Conservation (phyloP, 2,888 invertebrate species). For the Muschampia plurimacula region DNA sequence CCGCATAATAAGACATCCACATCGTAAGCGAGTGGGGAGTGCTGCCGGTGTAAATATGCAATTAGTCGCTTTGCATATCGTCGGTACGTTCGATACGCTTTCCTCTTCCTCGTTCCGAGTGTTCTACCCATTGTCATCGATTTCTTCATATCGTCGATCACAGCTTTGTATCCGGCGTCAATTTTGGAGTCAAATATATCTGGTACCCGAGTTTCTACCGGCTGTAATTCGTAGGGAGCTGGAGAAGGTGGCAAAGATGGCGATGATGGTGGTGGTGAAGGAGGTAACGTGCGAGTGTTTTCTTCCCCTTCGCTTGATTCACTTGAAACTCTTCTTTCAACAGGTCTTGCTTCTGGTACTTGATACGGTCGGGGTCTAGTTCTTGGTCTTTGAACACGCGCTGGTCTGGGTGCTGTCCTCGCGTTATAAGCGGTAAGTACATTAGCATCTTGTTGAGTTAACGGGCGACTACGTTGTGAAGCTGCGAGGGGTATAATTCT, state of each 20-base stretch:
- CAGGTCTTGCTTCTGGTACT: constrained; percentile 63
- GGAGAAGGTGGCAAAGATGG: constrained; percentile 78
- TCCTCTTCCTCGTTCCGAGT: constrained; percentile 76
- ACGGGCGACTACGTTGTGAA: constrained; percentile 74
- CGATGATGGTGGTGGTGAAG: constrained; percentile 77
- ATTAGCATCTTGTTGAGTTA: constrained; percentile 83
- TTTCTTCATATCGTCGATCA: constrained; percentile 84
- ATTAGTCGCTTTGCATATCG: constrained; percentile 81
- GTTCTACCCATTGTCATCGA: constrained; percentile 82
- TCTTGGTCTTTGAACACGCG: constrained; percentile 68
- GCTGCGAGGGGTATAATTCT: constrained; percentile 81
- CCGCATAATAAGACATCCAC: constrained; percentile 80
- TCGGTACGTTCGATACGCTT: constrained; percentile 79
- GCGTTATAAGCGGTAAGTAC: constrained; percentile 83
- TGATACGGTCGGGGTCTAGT: constrained; percentile 73
- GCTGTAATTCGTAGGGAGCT: constrained; percentile 76
- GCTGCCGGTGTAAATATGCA: constrained; percentile 78
- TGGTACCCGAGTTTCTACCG: constrained; percentile 75
- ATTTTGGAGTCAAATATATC: constrained; percentile 83
- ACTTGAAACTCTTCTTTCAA: constrained; percentile 72
- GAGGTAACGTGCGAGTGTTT: constrained; percentile 69
- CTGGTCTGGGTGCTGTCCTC: constrained; percentile 77
- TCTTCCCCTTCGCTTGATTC: constrained; percentile 81
- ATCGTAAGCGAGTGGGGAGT: constrained; percentile 81
- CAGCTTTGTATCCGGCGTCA: constrained; percentile 83